Base-by-base conservation (phyloP, 2,797 vertebrate species). In the Apogon talboti region DNA sequence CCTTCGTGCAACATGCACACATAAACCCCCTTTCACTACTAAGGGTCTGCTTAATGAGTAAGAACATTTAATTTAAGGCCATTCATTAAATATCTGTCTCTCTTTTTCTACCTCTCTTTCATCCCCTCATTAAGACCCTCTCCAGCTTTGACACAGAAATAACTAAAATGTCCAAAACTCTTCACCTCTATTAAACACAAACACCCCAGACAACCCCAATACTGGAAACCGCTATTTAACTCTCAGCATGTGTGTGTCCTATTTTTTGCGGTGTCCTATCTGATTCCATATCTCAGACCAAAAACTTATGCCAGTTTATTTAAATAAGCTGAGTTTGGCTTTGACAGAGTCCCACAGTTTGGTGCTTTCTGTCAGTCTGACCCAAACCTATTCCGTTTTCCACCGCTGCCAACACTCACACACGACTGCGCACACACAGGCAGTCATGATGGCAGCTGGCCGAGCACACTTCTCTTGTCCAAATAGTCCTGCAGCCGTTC, bases 291-390 rank as follows among this genome's bases (percentile, higher is more conserved):
- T 65, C 78, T 46, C 57, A 0, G 15, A 76, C 71, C 77, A 60
- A 74, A 82, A 65, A 21, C 63, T 75, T 55, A 64, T 19, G 51
- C 41, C 1, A 11, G 78, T 90, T 89, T 90, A 90, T 92, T 91
- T 89, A 66, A 91, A 79, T 75, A 75, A 70, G 66, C 71, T 16
- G 33, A 69, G 72, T 81, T 81, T 78, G 87, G 74, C 85, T 91
- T 88, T 81, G 68, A 81, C 71, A 76, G 70, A 82, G 84, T 84
- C 86, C 76, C 73, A 83, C 52, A 82, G 80, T 86, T 87, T 79
- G 83, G 66, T 66, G 55, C 55, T 77, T 42, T 76, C 66, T 74
- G 79, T 89, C 84, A 86, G 74, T 87, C 71, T 16, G 58, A 67
- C 78, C 62, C 59, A 87, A 82, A 74, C 59, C 54, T 65, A 53